Evolutionary conservation across 2,797 vertebrate genomes (phyloP), one percentile per base, ranked within the genome.

Genomic region (Nyctibius grandis): DNA sequence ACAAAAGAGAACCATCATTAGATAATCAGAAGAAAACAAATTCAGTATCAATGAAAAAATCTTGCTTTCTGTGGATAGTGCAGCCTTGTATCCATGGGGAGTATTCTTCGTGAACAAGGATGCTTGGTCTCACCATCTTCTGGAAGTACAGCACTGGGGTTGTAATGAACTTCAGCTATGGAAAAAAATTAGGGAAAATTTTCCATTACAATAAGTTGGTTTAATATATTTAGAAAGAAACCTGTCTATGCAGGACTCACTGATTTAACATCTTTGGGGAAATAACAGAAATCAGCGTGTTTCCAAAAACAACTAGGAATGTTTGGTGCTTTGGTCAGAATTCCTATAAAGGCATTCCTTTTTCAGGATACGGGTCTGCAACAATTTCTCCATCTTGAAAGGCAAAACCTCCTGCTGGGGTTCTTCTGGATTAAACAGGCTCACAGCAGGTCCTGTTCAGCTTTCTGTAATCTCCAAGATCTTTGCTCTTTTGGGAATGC

Each of bases 161-260:
- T 92, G 89, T 72, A 94, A 57, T 89, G 79, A 50, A 96, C 85
- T 85, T 94, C 63, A 89, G 70, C 97, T 98, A 79, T 38, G 51
- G 88, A 82, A 88, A 93, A 95, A 50, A 89, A 86, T 69, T 29
- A 48, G 26, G 63, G 42, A 64, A 42, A 60, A 31, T 6, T 69
- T 85, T 93, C 53, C 77, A 33, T 78, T 29, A 14, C 57, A 51
- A 38, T n/a, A 25, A 26, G n/a, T 85, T 38, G 4, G 12, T 50
- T 86, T 83, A 29, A 60, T 59, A 16, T 63, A 5, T 51, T 88
- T 72, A 74, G 45, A 84, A 89, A 81, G 36, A 80, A 76, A 51
- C 6, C 6, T 80, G 38, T 19, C 40, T 72, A 6, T 45, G 33
- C 15, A 85, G 44, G 93, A 69, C 18, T 72, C 44, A 23, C 33